Evolutionary conservation across 2,888 invertebrate genomes (phyloP).

Genomic region (Graphium colonna): DNA sequence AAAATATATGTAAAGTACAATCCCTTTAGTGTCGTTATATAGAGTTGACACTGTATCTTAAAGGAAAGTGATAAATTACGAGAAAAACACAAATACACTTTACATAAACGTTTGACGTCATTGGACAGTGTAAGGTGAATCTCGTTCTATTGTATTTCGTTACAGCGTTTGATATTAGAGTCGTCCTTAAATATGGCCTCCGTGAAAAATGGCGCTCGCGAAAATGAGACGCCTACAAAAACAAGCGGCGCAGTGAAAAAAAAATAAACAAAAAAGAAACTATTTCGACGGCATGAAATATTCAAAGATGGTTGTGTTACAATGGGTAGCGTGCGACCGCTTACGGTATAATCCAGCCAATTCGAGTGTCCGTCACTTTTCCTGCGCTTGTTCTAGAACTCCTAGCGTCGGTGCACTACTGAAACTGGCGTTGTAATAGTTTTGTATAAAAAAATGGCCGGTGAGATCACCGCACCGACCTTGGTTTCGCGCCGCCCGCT

Average conservation of each 20-base stretch:
- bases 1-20: too few species aligned
- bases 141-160: background rate
- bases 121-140: background rate
- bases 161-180: constrained; percentile 4
- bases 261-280: constrained; percentile 42
- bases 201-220: constrained; percentile 58
- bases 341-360: constrained; percentile 40
- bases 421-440: constrained; percentile 50
- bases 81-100: too few species aligned
- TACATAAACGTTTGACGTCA: background rate
- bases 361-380: constrained; percentile 32
- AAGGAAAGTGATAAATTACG: too few species aligned
- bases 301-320: constrained; percentile 52
- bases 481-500: constrained; percentile 51
- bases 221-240: constrained; percentile 59
- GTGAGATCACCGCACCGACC: constrained; percentile 69
- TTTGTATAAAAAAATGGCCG: constrained; percentile 55
- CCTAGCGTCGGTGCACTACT: constrained; percentile 37
- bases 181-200: constrained; percentile 40
- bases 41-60: too few species aligned
- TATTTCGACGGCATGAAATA: constrained; percentile 56
- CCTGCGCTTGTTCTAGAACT: constrained; percentile 32
- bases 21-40: too few species aligned
- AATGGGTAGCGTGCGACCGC: constrained; percentile 49
- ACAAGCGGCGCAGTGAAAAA: constrained; percentile 36